Evolutionary conservation across 2,888 invertebrate genomes (phyloP).

Genomic region (Micropterix aruncella): DNA sequence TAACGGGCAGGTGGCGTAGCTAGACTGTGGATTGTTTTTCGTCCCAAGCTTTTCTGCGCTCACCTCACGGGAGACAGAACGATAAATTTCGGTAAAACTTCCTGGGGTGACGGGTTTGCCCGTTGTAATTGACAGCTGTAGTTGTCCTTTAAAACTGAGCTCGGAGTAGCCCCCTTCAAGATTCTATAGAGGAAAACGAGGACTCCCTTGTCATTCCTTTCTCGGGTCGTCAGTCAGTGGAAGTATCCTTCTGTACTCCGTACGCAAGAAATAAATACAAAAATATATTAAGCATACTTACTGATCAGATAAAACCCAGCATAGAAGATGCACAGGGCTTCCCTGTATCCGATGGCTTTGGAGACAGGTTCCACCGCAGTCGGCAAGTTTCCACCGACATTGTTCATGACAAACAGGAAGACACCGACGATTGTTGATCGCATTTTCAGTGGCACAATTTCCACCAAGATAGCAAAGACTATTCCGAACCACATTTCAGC

Average conservation of each 20-base stretch:
- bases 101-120: too few species aligned
- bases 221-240: too few species aligned
- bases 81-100: too few species aligned
- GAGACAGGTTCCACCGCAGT: conserved; percentile 78
- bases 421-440: conserved; percentile 77
- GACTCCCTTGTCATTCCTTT: too few species aligned
- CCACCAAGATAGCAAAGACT: conserved; percentile 78
- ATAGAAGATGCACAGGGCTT: conserved; percentile 76
- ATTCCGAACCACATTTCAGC: conserved; percentile 95
- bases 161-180: too few species aligned
- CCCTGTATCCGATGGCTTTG: conserved; percentile 67
- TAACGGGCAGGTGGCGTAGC: too few species aligned
- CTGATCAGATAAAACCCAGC: conserved; percentile 78
- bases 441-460: conserved; percentile 70
- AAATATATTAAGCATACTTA: conserved; percentile 29
- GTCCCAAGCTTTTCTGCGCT: too few species aligned
- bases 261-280: background rate
- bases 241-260: background rate
- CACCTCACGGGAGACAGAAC: too few species aligned
- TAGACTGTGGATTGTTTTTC: too few species aligned
- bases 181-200: too few species aligned
- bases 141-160: too few species aligned
- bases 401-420: conserved; percentile 86
- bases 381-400: conserved; percentile 80
- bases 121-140: too few species aligned